These are phyloP conservation scores for Theristus sp. DNA, from an alignment of 2,888 invertebrate genomes.

Conservation along the genomic window DNA sequence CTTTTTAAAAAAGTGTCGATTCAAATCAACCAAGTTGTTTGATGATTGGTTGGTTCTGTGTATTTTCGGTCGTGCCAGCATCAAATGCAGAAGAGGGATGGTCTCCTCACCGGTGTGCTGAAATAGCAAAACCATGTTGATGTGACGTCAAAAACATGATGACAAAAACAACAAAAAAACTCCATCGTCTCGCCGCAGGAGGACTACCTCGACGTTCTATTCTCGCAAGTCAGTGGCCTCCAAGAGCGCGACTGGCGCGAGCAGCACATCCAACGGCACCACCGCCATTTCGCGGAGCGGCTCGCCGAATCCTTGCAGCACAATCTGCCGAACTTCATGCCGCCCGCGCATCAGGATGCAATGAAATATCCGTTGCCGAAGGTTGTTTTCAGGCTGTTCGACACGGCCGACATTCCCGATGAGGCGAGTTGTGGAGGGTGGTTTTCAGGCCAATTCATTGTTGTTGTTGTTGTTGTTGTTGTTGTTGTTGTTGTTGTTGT, in stretches of 20 bases:
- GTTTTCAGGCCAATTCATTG: no score
- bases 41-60: no score
- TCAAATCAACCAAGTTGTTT: no score
- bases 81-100: no score
- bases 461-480: no score
- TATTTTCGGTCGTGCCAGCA: no score
- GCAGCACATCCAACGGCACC: slow-evolving; percentile 47
- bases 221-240: slow-evolving; percentile 78
- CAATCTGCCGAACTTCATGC: slow-evolving; percentile 63
- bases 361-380: slow-evolving; percentile 81
- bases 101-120: no score
- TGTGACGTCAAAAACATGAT: no score
- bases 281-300: slow-evolving; percentile 81
- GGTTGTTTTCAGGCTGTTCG: slow-evolving; percentile 81
- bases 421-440: slow-evolving; percentile 15
- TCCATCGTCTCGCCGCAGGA: slow-evolving; percentile 97
- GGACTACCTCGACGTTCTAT: slow-evolving; percentile 80
- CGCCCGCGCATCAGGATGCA: slow-evolving; percentile 76
- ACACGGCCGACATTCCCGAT: slow-evolving; percentile 94
- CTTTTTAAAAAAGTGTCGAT: no score
- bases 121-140: no score
- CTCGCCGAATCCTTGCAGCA: slow-evolving; percentile 89
- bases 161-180: no score
- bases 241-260: slow-evolving; percentile 67
- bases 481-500: slow-evolving; percentile 30